Base-by-base conservation (phyloP, 2,797 vertebrate species). In the Antennarius maculatus region DNA sequence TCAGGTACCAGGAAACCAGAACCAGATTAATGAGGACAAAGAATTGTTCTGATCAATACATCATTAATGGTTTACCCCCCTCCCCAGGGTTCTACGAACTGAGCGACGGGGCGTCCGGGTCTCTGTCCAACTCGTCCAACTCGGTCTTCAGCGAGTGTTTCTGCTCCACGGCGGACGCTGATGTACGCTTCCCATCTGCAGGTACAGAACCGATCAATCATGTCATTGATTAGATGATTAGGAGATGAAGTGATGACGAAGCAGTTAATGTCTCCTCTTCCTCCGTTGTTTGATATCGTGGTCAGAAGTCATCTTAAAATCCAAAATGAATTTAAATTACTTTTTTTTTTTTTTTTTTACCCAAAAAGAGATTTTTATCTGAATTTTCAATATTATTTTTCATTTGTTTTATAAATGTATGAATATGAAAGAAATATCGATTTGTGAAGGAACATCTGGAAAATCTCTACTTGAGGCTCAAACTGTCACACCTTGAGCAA, bases 131-230 rank as follows among this genome's bases (percentile, higher is more conserved):
- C 93, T 99, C 97, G 1, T 98, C 96, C 49, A 98, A 98, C 92
- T 99, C 97, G 0, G 95, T 99, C 86, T 99, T 98, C 94, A 98
- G 96, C 72, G 97, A 98, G 74, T 97, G 97, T 94, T 95, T 98
- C 62, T 82, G 76, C 23, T 72, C 66, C 0, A 23, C 43, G 1
- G 27, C 53, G 0, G 82, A 94, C 77, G 90, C 94, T 56, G 96
- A 97, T 49, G 93, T 94, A 86, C 93, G 92, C 68, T 91, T 90
- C 76, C 95, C 88, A 59, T 93, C 93, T 88, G 82, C 95, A 96
- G 96, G 96, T 97, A 74, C 11, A 12, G 5, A 28, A 3, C 16
- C 16, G 2, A 42, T 42, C 41, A 3, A 10, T 45, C 1, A 1
- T 12, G 5, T 39, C 17, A 46, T 17, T 23, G 46, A 60, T 47